Evolutionary conservation across 2,797 vertebrate genomes (phyloP).

Genomic region (Enoplosus armatus): DNA sequence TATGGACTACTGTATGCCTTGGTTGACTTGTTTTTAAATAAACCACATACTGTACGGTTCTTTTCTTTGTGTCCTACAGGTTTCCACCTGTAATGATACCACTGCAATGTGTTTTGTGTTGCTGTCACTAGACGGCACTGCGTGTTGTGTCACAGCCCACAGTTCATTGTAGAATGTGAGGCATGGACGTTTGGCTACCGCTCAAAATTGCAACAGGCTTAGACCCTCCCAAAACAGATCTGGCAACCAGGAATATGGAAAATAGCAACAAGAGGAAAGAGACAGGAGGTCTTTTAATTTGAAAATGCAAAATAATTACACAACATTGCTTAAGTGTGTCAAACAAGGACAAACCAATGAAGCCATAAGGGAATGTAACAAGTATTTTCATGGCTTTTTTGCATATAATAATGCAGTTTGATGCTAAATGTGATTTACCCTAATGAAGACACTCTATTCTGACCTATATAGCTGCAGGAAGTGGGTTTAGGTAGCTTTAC

Average conservation of each 20-base stretch:
- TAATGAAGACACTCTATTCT: background rate
- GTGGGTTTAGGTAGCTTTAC: background rate
- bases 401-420: background rate
- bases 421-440: background rate
- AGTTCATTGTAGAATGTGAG: slow-evolving; percentile 44
- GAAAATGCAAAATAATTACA: background rate
- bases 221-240: slow-evolving; percentile 65
- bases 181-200: slow-evolving; percentile 34
- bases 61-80: background rate
- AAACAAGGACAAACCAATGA: background rate
- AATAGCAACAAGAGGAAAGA: slow-evolving; percentile 26
- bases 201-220: slow-evolving; percentile 59
- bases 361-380: background rate
- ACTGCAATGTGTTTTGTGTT: slow-evolving; percentile 26
- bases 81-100: background rate
- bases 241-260: slow-evolving; percentile 61
- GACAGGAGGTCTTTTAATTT: background rate
- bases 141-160: slow-evolving; percentile 13
- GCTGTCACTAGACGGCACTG: slow-evolving; percentile 55
- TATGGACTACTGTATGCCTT: slow-evolving; percentile 3
- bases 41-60: background rate
- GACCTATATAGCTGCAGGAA: background rate
- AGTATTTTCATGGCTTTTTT: background rate
- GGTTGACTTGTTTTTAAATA: slow-evolving; percentile 23
- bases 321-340: too few relatives aligned